Base-by-base conservation (phyloP, 2,113 vertebrate genomes). In the Nesogale talazaci region DNA sequence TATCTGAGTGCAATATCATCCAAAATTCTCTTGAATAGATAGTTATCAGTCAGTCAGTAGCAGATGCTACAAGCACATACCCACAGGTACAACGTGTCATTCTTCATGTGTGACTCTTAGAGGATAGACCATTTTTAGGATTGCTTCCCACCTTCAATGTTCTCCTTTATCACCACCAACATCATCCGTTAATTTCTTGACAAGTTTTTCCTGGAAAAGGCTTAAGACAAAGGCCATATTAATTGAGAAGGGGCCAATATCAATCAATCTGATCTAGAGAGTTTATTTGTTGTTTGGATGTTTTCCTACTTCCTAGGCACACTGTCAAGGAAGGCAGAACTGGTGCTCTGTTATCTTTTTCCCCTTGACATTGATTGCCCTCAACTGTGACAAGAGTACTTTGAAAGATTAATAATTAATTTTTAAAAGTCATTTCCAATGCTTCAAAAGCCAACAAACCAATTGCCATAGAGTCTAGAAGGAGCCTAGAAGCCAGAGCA, bases 381-480 rank as follows among this genome's bases (percentile, higher is more conserved):
- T 93, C 12, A 22, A 91, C 91, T 94, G 88, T 65, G 88, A 94
- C 84, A 77, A 89, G 79, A 96, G 77, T 88, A 93, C 93, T 88
- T 97, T 94, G 92, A 70, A 75, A 92, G 93, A 94, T 97, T 96
- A 97, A 97, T 96, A 79, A 97, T 96, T 97, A 96, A 96, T 95
- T 93, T 88, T 25, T 34, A 78, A 79, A 79, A 95, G 91, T 87
- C 77, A 96, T 63, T 95, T 96, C 94, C 96, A 94, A 94, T 85
- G 94, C 70, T 96, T 97, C 88, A 92, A 91, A 95, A 95, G 83
- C 75, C 59, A 82, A 4, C 0, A 29, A 20, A 67, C 65, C 29
- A 67, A 67, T 67, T 67, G 29, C 27, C 29, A 31, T 67, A 12
- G 1, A 67, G 65, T 25, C 17, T 10, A n/a, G n/a, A n/a, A n/a